Conservation (phyloP, 2,113 vertebrate genomes). For the Scytalopus superciliaris region DNA sequence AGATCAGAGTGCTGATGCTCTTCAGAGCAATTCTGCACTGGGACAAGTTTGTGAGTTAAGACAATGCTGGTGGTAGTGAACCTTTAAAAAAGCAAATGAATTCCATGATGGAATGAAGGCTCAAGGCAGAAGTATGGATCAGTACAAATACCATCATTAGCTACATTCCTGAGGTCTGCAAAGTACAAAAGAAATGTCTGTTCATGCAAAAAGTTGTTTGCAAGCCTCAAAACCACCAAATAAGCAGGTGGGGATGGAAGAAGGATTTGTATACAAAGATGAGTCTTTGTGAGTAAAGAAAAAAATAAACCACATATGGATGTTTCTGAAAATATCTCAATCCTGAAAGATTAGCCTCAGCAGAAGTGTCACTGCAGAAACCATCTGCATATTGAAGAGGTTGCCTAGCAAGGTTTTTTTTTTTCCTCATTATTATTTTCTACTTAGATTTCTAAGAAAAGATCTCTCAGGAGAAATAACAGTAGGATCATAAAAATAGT, state of each 20-base stretch:
- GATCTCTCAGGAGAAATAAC: constrained; percentile 47
- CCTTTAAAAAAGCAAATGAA: not conserved
- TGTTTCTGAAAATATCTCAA: constrained; percentile 78
- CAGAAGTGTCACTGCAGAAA: constrained; percentile 65
- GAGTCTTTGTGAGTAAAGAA: constrained; percentile 43
- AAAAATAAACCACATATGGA: constrained; percentile 61
- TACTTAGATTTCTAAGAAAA: constrained; percentile 54
- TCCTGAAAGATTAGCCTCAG: constrained; percentile 71
- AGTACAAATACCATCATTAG: not conserved
- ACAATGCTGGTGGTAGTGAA: not conserved
- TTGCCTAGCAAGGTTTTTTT: constrained; percentile 37
- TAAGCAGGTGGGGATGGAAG: not conserved
- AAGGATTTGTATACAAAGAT: constrained; percentile 54
- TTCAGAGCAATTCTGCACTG: not conserved
- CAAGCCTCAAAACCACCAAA: constrained; percentile 19
- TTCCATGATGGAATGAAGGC: not conserved
- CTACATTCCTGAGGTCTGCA: not conserved
- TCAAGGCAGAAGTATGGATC: not conserved
- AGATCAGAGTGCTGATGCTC: not conserved
- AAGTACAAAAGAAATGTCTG: constrained; percentile 27
- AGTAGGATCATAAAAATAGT: constrained; percentile 47
- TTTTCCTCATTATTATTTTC: constrained; percentile 47
- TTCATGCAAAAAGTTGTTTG: constrained; percentile 56
- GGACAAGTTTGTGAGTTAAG: not conserved
- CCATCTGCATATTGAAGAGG: constrained; percentile 61